Conservation (phyloP, 2,113 vertebrate genomes). For the Urocitellus parryii region DNA sequence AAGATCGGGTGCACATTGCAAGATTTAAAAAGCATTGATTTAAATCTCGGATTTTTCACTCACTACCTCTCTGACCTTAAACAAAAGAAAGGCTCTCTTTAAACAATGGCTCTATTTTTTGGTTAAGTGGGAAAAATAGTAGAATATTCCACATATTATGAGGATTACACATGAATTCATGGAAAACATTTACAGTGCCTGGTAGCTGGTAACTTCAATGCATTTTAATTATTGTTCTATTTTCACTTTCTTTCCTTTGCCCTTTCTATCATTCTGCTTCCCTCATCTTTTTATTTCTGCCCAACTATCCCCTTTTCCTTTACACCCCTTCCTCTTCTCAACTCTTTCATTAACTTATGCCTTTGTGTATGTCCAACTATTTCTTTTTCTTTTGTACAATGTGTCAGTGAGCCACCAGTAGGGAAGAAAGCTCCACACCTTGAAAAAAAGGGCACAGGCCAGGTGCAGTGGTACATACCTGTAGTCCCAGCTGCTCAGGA, state of each 20-base stretch:
- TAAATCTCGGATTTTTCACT: not conserved
- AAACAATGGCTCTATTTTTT: not conserved
- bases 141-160: not conserved
- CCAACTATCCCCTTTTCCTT: not conserved
- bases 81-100: not conserved
- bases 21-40: not conserved
- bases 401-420: not conserved
- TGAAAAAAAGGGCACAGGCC: not conserved
- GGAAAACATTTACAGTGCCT: not conserved
- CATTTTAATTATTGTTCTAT: not conserved
- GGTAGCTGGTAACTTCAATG: not conserved
- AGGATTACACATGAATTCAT: not conserved
- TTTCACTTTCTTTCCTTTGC: not conserved
- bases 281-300: not conserved
- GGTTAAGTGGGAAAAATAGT: not conserved
- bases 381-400: not conserved
- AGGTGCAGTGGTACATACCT: too few relatives aligned
- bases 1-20: not conserved
- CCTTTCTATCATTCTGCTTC: not conserved
- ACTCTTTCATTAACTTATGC: not conserved
- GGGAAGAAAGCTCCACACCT: not conserved
- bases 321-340: not conserved
- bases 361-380: not conserved
- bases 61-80: not conserved
- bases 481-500: too few relatives aligned